Evolutionary conservation across 2,888 invertebrate species (phyloP).

Genomic region (Yponomeuta evonymella): DNA sequence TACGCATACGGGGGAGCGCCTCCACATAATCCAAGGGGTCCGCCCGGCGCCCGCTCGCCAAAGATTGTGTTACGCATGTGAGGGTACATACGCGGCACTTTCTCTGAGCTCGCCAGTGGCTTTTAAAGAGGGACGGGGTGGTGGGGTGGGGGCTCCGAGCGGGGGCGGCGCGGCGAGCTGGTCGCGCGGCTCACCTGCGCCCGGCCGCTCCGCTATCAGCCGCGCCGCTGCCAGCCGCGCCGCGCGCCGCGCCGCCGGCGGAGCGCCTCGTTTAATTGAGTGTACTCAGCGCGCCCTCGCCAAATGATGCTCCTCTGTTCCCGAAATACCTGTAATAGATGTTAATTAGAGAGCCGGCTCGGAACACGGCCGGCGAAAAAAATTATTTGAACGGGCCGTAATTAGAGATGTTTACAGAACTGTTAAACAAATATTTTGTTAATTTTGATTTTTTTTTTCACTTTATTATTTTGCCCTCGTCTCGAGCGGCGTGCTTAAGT

Average conservation of each 20-base stretch:
- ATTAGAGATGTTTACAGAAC: slow-evolving; percentile 75
- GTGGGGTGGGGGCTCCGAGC: slow-evolving; percentile 38
- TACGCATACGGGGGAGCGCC: slow-evolving; percentile 66
- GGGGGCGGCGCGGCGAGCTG: slow-evolving; percentile 65
- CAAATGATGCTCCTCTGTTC: slow-evolving; percentile 69
- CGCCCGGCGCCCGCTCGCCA: slow-evolving; percentile 51
- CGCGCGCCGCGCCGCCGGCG: slow-evolving; percentile 15
- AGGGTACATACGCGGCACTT: slow-evolving; percentile 75
- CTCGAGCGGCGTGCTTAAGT: slow-evolving; percentile 67
- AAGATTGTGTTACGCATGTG: slow-evolving; percentile 73
- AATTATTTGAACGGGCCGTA: slow-evolving; percentile 74
- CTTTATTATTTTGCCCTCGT: slow-evolving; percentile 35
- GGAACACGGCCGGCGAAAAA: slow-evolving; percentile 60
- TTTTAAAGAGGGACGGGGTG: slow-evolving; percentile 71
- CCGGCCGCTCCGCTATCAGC: slow-evolving; percentile 26
- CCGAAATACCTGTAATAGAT: slow-evolving; percentile 73
- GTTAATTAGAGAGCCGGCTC: slow-evolving; percentile 68
- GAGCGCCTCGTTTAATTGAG: slow-evolving; percentile 63
- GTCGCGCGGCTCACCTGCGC: slow-evolving; percentile 57
- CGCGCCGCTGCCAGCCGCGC: slow-evolving; percentile 30
- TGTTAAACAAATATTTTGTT: slow-evolving; percentile 74
- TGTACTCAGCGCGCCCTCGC: slow-evolving; percentile 71
- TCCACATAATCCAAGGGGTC: slow-evolving; percentile 68
- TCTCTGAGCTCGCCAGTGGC: slow-evolving; percentile 78
- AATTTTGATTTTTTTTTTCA: slow-evolving; percentile 70